Evolutionary conservation across 2,113 vertebrate species (phyloP).

Genomic region (Eulacestoma nigropectus): DNA sequence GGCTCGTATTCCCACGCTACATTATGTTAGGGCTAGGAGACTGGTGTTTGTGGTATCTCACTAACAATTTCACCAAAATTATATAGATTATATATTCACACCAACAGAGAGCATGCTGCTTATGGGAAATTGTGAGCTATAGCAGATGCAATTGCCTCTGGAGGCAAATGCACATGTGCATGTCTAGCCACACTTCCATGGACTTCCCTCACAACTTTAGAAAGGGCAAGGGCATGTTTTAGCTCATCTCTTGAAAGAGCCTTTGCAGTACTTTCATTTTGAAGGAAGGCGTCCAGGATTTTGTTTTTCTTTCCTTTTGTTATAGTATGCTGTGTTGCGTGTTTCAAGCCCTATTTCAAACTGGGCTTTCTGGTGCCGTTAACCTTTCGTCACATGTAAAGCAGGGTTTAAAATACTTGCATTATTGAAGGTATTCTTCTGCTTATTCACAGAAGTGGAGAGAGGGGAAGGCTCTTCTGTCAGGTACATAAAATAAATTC

Average conservation of each 20-base stretch:
- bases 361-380: not conserved
- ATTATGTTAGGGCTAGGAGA: not conserved
- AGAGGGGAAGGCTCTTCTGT: not conserved
- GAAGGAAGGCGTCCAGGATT: not conserved
- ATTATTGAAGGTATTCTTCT: not conserved
- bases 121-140: not conserved
- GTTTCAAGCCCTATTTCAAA: not conserved
- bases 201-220: not conserved
- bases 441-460: not conserved
- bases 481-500: not conserved
- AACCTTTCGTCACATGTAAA: not conserved
- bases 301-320: not conserved
- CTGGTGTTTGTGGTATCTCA: not conserved
- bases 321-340: not conserved
- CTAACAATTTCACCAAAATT: not conserved
- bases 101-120: not conserved
- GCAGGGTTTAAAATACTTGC: not conserved
- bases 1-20: not conserved
- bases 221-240: not conserved
- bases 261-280: not conserved
- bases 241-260: not conserved
- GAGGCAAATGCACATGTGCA: accelerated
- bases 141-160: not conserved
- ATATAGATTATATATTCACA: not conserved
- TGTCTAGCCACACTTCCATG: not conserved